Conservation (phyloP, 2,888 invertebrate genomes). For the Drosophila maculinotata region DNA sequence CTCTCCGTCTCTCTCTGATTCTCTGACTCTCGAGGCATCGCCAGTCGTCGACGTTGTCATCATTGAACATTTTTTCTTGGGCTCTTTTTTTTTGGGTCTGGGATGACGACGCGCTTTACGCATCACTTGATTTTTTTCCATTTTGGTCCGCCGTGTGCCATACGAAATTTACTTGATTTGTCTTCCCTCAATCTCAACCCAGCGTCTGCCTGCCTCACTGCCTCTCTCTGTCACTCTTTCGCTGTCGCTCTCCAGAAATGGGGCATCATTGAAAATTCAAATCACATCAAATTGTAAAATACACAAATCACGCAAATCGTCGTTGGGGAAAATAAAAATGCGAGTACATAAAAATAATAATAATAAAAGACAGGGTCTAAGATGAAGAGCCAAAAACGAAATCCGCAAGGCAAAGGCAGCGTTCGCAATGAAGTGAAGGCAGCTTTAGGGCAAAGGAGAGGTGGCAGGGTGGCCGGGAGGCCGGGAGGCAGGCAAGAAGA, state of each 20-base stretch:
- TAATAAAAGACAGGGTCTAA: conserved; percentile 44
- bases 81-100: conserved; percentile 4
- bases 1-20: not conserved
- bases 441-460: not conserved
- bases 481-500: not conserved
- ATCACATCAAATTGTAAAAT: conserved; percentile 79
- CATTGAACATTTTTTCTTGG: conserved; percentile 15
- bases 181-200: conserved; percentile 28
- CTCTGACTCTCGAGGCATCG: conserved; percentile 16
- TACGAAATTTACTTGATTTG: conserved; percentile 62
- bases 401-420: conserved; percentile 10
- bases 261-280: conserved; percentile 78
- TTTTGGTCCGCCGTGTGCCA: conserved; percentile 23
- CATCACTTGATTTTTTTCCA: conserved; percentile 48
- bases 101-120: conserved; percentile 48
- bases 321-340: conserved; percentile 63
- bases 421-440: conserved; percentile 7
- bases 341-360: conserved; percentile 78
- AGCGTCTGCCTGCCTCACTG: too few species aligned
- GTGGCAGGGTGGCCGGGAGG: not conserved
- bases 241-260: conserved; percentile 32
- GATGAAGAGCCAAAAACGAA: conserved; percentile 12
- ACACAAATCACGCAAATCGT: conserved; percentile 69
- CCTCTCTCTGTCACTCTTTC: not conserved
- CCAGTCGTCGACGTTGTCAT: conserved; percentile 38